Conservation (phyloP, 2,797 vertebrate genomes). For the Lutjanus argentimaculatus region DNA sequence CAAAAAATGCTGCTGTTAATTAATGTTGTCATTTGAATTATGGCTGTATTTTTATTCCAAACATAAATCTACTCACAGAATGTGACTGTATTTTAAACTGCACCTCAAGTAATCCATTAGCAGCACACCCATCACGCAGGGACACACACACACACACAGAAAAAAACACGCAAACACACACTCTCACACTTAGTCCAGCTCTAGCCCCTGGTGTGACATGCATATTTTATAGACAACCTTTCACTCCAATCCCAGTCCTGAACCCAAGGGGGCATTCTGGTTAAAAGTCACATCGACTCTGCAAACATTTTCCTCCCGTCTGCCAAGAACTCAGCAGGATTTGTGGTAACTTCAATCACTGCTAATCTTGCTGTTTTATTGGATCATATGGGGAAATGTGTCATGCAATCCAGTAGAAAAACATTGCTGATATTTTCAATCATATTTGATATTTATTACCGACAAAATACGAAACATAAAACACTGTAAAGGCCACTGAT, state of each 20-base stretch:
- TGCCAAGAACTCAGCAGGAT: slow-evolving; percentile 73
- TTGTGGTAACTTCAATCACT: slow-evolving; percentile 48
- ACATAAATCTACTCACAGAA: slow-evolving; percentile 50
- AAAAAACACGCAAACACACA: slow-evolving; percentile 29
- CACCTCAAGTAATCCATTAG: slow-evolving; percentile 48
- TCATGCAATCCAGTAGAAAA: slow-evolving; percentile 4
- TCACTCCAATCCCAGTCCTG: slow-evolving; percentile 75
- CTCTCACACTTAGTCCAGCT: slow-evolving; percentile 45
- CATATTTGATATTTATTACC: neutral
- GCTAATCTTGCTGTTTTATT: slow-evolving; percentile 50
- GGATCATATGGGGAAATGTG: slow-evolving; percentile 25
- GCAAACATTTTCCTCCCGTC: slow-evolving; percentile 78
- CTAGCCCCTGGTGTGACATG: slow-evolving; percentile 73
- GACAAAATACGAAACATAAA: no score
- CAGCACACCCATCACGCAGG: slow-evolving; percentile 21
- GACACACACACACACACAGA: slow-evolving; percentile 30
- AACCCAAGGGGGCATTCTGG: slow-evolving; percentile 74
- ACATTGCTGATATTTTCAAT: neutral
- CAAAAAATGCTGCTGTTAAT: slow-evolving; percentile 13
- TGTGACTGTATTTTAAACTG: slow-evolving; percentile 49
- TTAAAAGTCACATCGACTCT: slow-evolving; percentile 81
- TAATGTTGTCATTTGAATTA: slow-evolving; percentile 47
- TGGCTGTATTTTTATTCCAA: slow-evolving; percentile 17
- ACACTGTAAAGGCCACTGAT: no score
- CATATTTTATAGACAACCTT: slow-evolving; percentile 87